These are phyloP conservation scores for Drosophila prostipennis DNA, from an alignment of 2,888 invertebrate species.

Conservation along the genomic window DNA sequence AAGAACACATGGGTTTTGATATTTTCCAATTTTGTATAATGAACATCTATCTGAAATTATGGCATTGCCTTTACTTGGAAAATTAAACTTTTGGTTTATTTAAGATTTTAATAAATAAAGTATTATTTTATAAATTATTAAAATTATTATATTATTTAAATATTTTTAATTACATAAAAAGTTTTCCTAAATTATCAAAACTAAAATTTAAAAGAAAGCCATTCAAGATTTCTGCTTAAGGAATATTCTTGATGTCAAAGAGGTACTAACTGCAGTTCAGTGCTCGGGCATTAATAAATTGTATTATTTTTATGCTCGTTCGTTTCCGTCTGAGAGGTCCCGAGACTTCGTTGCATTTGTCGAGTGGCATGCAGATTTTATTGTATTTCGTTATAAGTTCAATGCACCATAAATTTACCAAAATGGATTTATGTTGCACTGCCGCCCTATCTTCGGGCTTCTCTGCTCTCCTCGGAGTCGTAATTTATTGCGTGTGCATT, in stretches of 20 bases:
- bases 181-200: no score
- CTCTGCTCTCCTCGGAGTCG: slow-evolving; percentile 47
- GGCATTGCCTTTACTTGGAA: background rate
- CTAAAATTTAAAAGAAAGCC: no score
- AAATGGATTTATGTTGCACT: slow-evolving; percentile 69
- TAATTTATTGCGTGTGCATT: slow-evolving; percentile 72
- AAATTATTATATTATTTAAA: no score
- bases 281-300: slow-evolving; percentile 68
- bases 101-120: no score
- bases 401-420: slow-evolving; percentile 71
- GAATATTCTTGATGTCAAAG: background rate
- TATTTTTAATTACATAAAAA: no score
- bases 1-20: background rate
- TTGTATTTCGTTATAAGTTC: slow-evolving; percentile 77
- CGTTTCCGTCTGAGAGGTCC: slow-evolving; percentile 27
- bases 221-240: background rate
- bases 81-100: no score
- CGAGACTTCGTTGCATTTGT: slow-evolving; percentile 5
- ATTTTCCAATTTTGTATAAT: background rate
- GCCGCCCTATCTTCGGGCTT: slow-evolving; percentile 44
- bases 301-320: slow-evolving; percentile 59
- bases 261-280: slow-evolving; percentile 56
- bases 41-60: background rate
- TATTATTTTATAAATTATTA: no score
- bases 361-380: slow-evolving; percentile 59